Conservation (phyloP, 2,113 vertebrate genomes). For the Pionites leucogaster region DNA sequence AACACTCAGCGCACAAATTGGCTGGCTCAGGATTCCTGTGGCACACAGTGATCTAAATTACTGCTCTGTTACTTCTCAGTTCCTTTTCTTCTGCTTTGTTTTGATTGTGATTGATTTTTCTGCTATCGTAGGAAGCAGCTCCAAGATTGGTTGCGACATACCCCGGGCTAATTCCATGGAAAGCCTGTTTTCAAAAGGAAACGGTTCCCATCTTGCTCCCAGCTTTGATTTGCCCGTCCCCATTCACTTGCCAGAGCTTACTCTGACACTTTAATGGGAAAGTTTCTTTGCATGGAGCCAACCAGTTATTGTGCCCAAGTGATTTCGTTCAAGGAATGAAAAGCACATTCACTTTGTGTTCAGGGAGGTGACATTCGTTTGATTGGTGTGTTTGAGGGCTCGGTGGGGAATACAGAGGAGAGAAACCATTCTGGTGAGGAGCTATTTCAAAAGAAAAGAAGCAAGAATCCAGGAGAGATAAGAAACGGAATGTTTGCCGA, state of each 20-base stretch:
- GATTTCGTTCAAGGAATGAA: neutral
- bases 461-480: slow-evolving; percentile 41
- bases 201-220: neutral
- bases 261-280: fast-evolving
- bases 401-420: neutral
- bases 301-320: neutral
- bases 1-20: neutral
- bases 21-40: neutral
- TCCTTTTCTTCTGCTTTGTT: neutral
- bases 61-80: neutral
- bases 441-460: slow-evolving; percentile 6
- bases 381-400: neutral
- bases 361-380: neutral
- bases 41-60: neutral
- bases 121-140: neutral
- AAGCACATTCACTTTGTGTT: neutral
- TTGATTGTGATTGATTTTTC: neutral
- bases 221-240: slow-evolving; percentile 12
- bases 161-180: neutral
- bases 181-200: slow-evolving; percentile 10
- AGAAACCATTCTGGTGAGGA: neutral
- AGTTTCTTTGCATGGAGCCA: slow-evolving; percentile 10
- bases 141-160: neutral
- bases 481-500: slow-evolving; percentile 22
- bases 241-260: neutral